Evolutionary conservation across 2,113 vertebrate species (phyloP).

Genomic region (Lates calcarifer): DNA sequence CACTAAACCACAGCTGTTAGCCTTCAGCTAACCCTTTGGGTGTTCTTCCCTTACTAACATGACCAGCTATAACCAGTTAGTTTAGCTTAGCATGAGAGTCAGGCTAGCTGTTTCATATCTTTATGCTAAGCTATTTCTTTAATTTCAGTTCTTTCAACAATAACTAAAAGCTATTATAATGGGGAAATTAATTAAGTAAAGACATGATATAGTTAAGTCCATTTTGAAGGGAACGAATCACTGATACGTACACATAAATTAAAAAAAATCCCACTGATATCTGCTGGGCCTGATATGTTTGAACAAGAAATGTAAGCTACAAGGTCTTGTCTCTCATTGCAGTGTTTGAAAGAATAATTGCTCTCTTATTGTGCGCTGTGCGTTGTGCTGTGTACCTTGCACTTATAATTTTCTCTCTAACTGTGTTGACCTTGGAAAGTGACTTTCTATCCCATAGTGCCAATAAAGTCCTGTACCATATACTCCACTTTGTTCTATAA

Average conservation of each 20-base stretch:
- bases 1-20: neutral
- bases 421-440: slow-evolving; percentile 48
- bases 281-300: neutral
- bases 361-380: slow-evolving; percentile 2
- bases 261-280: neutral
- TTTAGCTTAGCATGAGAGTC: too few relatives aligned
- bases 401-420: slow-evolving; percentile 39
- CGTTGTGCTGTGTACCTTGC: neutral
- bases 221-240: neutral
- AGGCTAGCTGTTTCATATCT: neutral
- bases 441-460: slow-evolving; percentile 27
- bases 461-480: slow-evolving; percentile 20
- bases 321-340: neutral
- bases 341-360: slow-evolving; percentile 19
- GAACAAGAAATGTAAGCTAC: neutral
- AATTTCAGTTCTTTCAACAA: neutral
- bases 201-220: neutral
- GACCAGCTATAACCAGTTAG: too few relatives aligned
- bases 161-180: neutral
- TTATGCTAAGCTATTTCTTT: neutral
- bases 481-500: slow-evolving; percentile 7
- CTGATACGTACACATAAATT: neutral
- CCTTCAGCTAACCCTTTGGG: neutral
- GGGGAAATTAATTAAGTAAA: neutral
- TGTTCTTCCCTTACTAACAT: neutral